These are phyloP conservation scores for Microctonus aethiopoides DNA, from an alignment of 2,888 invertebrate species.

Conservation along the genomic window DNA sequence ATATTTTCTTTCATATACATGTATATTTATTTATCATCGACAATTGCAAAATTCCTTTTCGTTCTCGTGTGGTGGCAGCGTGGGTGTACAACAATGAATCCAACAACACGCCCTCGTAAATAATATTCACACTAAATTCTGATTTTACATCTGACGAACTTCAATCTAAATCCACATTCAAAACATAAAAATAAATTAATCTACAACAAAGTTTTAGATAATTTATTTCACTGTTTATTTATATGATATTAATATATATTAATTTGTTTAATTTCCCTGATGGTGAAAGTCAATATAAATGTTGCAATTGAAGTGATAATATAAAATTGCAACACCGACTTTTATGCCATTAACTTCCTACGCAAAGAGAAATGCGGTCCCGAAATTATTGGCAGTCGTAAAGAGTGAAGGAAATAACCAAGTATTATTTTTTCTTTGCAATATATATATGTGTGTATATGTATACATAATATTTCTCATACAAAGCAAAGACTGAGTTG, in stretches of 20 bases:
- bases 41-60: constrained; percentile 28
- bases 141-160: constrained; percentile 34
- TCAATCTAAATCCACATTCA: constrained; percentile 4
- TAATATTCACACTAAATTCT: constrained; percentile 37
- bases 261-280: not conserved
- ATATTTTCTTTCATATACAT: constrained; percentile 35
- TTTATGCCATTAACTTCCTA: constrained; percentile 20
- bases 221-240: not conserved
- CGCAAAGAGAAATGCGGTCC: constrained; percentile 25
- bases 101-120: constrained; percentile 42
- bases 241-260: not conserved
- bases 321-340: not conserved
- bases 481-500: not conserved
- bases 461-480: too few species aligned
- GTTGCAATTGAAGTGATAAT: not conserved
- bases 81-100: constrained; percentile 31
- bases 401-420: constrained; percentile 5
- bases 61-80: constrained; percentile 29
- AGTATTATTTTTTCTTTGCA: not conserved
- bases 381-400: constrained; percentile 28
- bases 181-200: not conserved
- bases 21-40: constrained; percentile 44
- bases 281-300: not conserved
- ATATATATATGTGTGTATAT: not conserved
- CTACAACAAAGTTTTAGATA: not conserved